Base-by-base conservation (phyloP, 2,888 invertebrate genomes). In the Anodontia alba region DNA sequence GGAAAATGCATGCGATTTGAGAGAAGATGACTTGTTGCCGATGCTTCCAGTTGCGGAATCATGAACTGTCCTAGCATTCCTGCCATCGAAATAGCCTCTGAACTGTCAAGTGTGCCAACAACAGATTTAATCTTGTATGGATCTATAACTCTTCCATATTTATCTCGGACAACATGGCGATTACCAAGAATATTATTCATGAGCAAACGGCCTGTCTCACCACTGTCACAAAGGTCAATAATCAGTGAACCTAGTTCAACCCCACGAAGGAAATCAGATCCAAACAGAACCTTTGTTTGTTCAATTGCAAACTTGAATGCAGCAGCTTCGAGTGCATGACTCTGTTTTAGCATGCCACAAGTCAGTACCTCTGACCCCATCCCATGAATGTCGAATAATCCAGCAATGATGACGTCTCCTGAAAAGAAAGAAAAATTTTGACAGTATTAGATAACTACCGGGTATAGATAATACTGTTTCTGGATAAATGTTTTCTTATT, bases 51-150 rank as follows among this genome's bases (percentile, higher is more conserved):
- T 91, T 96, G 95, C 0, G 96, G 96, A 54, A 96, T 94, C 57
- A 94, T 91, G 90, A 95, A 95, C n/a, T 95, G 91, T 29, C 95
- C 91, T 62, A 96, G 92, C 86, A 95, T 93, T 51, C 95, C 95
- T 3, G 89, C 86, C 75, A 91, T 81, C 3, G 82, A 69, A 10
- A 84, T 76, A 1, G 91, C 89, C 33, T 87, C 80, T 0, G 73
- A 73, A 68, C 86, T 87, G 29, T 77, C 80, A 17, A 89, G 78
- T 10, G 82, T 82, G 43, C 91, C 92, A 8, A 92, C 84, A 33
- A 91, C 89, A 0, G 87, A 89, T 12, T 89, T 83, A 0, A 93
- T 84, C 1, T 80, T 75, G 67, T 84, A 83, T 12, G 90, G 90
- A 57, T 91, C 85, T n/a, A 93, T 89, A 29, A 81, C 70, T 0